Percentiles rank a stretch among this genome's conserved stretches.
phyloP scores from a whole-genome alignment of 1,140 invertebrate species.

The Drosophila mauritiana region DNA sequence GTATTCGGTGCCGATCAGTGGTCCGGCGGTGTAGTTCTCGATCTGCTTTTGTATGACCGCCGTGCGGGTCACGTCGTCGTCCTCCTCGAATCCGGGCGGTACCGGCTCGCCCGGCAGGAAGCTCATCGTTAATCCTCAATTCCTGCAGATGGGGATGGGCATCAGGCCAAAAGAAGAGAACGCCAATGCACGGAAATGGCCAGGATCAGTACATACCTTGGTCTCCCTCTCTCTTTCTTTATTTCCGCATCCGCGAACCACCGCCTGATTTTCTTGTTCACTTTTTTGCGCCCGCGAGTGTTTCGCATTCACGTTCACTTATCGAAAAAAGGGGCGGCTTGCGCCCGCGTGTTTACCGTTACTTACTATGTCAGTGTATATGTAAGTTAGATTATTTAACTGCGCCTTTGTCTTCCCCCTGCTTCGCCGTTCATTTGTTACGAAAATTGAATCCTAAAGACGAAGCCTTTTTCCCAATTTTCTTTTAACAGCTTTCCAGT shows the following conservation, averaged over 20 bases:
- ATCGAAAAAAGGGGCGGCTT: not conserved
- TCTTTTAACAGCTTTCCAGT: not conserved
- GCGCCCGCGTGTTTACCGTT: not conserved
- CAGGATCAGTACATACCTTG: not conserved
- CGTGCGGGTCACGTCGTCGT: constrained; percentile 86
- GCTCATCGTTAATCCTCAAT: constrained; percentile 53
- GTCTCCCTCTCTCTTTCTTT: no score
- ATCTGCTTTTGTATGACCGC: constrained; percentile 87
- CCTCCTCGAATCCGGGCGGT: constrained; percentile 90
- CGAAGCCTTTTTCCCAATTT: no score
- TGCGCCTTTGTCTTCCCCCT: not conserved
- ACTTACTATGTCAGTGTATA: not conserved
- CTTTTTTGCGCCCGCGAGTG: not conserved
- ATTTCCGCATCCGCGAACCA: not conserved
- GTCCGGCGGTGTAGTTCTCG: constrained; percentile 84
- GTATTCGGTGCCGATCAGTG: constrained; percentile 89
- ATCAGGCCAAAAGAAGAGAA: not conserved
- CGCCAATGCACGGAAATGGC: not conserved
- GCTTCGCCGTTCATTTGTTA: not conserved
- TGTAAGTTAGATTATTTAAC: not conserved
- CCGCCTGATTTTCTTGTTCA: not conserved
- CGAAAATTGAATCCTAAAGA: not conserved
- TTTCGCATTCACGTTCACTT: not conserved
- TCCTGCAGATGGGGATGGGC: not conserved
- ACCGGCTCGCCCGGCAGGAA: constrained; percentile 88